A percentile compares a stretch with the other conserved stretches of the same genome.
Evolutionary conservation across 2,797 vertebrate genomes (phyloP).

Genomic region (Danio tinwini): DNA sequence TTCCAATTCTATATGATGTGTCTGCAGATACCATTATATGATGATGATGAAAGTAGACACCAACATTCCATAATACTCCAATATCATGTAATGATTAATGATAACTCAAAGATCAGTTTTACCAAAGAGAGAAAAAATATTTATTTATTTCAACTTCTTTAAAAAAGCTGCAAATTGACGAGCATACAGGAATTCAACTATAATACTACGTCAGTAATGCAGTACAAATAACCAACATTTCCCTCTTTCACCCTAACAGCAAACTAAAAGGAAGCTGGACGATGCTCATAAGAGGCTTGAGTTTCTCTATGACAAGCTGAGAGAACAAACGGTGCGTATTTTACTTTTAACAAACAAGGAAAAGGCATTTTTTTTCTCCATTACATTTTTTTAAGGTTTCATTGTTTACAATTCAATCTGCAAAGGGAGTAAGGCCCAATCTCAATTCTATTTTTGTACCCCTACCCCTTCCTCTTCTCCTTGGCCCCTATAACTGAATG

Average conservation of each 20-base stretch:
- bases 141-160: not conserved
- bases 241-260: slow-evolving; percentile 74
- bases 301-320: slow-evolving; percentile 93
- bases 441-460: too few relatives aligned
- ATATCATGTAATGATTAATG: not conserved
- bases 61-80: not conserved
- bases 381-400: not conserved
- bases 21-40: not conserved
- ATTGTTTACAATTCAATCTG: not conserved
- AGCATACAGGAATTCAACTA: not conserved
- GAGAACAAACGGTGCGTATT: slow-evolving; percentile 93
- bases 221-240: slow-evolving; percentile 1
- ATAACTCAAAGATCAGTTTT: not conserved
- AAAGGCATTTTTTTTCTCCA: not conserved
- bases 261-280: slow-evolving; percentile 97
- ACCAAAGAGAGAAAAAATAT: not conserved
- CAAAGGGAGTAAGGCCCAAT: not conserved
- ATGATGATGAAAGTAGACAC: too few relatives aligned
- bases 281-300: slow-evolving; percentile 96
- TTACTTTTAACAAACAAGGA: not conserved
- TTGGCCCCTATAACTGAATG: too few relatives aligned
- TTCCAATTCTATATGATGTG: not conserved
- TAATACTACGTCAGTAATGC: not conserved
- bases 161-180: not conserved
- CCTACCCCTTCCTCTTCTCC: too few relatives aligned